Evolutionary conservation across 1,140 invertebrate genomes (phyloP).

Genomic region (Drosophila willistoni): DNA sequence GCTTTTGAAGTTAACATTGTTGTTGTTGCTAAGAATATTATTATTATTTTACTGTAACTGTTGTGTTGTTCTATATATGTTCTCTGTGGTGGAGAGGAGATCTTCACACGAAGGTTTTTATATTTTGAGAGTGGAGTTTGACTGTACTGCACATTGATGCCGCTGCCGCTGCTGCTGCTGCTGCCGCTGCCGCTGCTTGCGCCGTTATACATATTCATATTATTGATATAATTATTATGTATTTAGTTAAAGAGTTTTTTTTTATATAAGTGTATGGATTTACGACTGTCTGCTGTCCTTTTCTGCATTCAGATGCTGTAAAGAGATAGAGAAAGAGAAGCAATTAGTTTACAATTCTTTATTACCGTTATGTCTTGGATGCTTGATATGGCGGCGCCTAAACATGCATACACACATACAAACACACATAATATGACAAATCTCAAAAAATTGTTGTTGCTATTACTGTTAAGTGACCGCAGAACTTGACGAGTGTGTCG

Average conservation of each 20-base stretch:
- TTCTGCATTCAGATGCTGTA: slow-evolving; percentile 60
- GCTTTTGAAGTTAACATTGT: slow-evolving; percentile 9
- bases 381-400: slow-evolving; percentile 53
- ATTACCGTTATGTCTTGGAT: slow-evolving; percentile 40
- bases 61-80: slow-evolving; percentile 17
- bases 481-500: slow-evolving; percentile 36
- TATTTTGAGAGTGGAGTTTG: slow-evolving; percentile 64
- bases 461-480: slow-evolving; percentile 55
- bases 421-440: slow-evolving; percentile 25
- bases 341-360: slow-evolving; percentile 46
- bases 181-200: neutral
- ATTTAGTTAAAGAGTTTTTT: slow-evolving; percentile 67
- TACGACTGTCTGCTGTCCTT: slow-evolving; percentile 77
- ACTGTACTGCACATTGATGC: slow-evolving; percentile 52
- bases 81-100: slow-evolving; percentile 51
- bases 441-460: slow-evolving; percentile 40
- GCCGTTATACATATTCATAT: slow-evolving; percentile 30
- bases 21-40: neutral
- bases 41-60: slow-evolving; percentile 8
- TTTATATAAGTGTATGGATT: slow-evolving; percentile 40
- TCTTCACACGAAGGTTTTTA: slow-evolving; percentile 73
- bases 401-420: neutral
- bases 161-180: neutral
- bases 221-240: slow-evolving; percentile 31
- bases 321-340: slow-evolving; percentile 43